Percentiles rank a stretch among this genome's conserved stretches.
Evolutionary conservation across 2,797 vertebrate genomes (phyloP).

Genomic region (Manis javanica): DNA sequence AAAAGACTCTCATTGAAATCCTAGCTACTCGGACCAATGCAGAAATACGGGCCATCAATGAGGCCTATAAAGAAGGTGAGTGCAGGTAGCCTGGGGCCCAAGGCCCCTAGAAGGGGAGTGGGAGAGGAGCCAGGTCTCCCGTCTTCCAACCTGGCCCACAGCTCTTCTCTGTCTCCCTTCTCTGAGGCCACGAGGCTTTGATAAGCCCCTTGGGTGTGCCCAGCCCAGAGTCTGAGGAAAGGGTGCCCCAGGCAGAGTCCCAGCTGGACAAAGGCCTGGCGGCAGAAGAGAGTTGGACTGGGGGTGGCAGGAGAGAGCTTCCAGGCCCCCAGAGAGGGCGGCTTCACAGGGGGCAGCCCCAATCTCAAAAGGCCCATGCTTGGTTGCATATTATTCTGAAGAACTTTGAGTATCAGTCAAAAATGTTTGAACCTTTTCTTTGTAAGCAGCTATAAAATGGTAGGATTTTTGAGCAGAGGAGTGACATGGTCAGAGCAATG

Average conservation of each 20-base stretch:
- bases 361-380: background rate
- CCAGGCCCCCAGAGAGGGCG: rapidly evolving
- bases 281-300: background rate
- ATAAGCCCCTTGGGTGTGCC: background rate
- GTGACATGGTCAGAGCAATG: background rate
- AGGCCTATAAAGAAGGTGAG: slow-evolving; percentile 92
- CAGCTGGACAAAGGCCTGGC: background rate
- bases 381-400: background rate
- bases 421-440: background rate
- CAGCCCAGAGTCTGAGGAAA: background rate
- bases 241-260: background rate
- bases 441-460: background rate
- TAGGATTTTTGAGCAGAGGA: background rate
- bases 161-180: background rate
- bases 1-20: slow-evolving; percentile 95
- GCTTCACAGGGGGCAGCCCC: rapidly evolving
- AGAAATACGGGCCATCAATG: slow-evolving; percentile 93
- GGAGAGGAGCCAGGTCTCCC: too few species aligned
- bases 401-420: background rate
- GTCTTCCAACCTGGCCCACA: background rate
- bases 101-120: rapidly evolving
- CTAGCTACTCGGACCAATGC: slow-evolving; percentile 94
- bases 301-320: background rate
- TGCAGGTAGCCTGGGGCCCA: background rate
- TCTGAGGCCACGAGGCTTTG: background rate